Evolutionary conservation across 2,113 vertebrate genomes (phyloP).

Genomic region (Clupea harengus): DNA sequence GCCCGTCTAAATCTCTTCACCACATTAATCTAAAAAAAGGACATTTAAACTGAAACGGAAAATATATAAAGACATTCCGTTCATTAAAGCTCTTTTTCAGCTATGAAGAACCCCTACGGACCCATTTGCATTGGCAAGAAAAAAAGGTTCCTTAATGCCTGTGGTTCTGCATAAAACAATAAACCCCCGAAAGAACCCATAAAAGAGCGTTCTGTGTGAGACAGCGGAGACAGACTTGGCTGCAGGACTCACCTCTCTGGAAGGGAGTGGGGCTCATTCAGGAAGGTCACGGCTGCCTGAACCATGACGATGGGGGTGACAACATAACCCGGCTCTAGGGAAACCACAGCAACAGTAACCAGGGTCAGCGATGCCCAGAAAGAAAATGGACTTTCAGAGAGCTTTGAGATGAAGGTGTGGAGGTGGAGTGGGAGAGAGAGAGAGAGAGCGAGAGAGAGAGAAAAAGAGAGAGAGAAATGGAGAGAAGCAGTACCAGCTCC

Average conservation of each 20-base stretch:
- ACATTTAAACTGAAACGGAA: too few species aligned
- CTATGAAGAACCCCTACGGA: too few species aligned
- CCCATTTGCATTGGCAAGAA: too few species aligned
- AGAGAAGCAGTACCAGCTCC: slow-evolving; percentile 75
- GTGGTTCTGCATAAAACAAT: too few species aligned
- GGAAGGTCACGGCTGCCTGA: slow-evolving; percentile 78
- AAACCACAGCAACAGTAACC: slow-evolving; percentile 17
- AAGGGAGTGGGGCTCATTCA: slow-evolving; percentile 75
- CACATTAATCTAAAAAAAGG: too few species aligned
- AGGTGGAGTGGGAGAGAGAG: not conserved
- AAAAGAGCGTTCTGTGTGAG: too few species aligned
- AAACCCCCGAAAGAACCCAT: too few species aligned
- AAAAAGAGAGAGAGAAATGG: not conserved
- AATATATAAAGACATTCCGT: too few species aligned
- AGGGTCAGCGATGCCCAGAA: not conserved
- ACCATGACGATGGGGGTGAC: slow-evolving; percentile 82
- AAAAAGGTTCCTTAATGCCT: too few species aligned
- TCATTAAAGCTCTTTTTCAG: too few species aligned
- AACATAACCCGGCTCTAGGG: slow-evolving; percentile 78
- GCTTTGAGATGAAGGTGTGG: not conserved
- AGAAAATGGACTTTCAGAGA: not conserved
- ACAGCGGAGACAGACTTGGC: too few species aligned
- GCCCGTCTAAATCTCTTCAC: too few species aligned
- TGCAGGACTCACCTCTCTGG: slow-evolving; percentile 74
- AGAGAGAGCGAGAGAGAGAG: not conserved